phyloP scores from a whole-genome alignment of 2,797 vertebrate species.

The Pipistrellus pipistrellus region DNA sequence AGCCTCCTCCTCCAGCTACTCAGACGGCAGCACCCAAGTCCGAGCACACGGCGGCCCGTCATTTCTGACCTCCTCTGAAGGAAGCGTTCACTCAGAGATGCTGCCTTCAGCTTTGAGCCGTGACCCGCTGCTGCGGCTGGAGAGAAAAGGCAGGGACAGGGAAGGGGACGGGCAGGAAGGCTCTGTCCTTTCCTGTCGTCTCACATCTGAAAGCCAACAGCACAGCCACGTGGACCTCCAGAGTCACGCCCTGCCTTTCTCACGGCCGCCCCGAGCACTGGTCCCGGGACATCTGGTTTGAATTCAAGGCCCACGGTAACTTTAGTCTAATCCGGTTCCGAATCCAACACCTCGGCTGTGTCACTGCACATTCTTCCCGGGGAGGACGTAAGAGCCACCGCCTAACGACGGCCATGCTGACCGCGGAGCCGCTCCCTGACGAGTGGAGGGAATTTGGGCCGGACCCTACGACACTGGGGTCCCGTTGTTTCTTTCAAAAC shows the following conservation, averaged over 20 bases:
- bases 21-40: neutral
- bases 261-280: fast-evolving
- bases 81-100: neutral
- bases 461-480: neutral
- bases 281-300: neutral
- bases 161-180: no score
- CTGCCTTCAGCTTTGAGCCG: neutral
- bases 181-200: neutral
- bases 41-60: fast-evolving
- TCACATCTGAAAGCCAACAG: neutral
- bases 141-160: neutral
- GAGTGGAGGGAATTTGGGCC: neutral
- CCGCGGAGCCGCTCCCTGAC: fast-evolving
- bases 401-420: neutral
- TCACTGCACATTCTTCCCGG: neutral
- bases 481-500: neutral
- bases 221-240: neutral
- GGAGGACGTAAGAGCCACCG: neutral
- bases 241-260: neutral
- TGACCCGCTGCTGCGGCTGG: neutral
- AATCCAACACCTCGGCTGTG: neutral
- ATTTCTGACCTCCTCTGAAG: neutral
- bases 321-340: neutral
- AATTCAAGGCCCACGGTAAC: neutral
- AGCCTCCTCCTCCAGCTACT: no score